Evolutionary conservation across 2,113 vertebrate species (phyloP).

Genomic region (Circaetus cinerascens): DNA sequence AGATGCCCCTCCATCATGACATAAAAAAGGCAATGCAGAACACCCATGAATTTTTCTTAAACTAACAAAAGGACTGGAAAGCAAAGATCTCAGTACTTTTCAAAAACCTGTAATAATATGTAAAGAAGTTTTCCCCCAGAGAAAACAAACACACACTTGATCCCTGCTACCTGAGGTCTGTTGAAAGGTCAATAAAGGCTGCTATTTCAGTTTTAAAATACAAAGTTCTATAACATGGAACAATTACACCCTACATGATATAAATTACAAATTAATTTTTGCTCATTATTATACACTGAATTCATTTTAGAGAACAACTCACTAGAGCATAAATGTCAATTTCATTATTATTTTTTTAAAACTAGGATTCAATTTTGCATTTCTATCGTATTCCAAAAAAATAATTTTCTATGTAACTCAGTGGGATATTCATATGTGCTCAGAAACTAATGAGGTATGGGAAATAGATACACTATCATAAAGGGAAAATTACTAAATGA

Average conservation of each 20-base stretch:
- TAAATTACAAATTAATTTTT: constrained; percentile 67
- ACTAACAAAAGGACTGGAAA: neutral
- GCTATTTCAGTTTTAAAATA: constrained; percentile 9
- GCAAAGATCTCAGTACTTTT: neutral
- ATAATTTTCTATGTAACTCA: constrained; percentile 74
- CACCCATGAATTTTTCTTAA: neutral
- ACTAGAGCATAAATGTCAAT: constrained; percentile 74
- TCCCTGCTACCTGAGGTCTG: neutral
- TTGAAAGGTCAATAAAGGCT: constrained; percentile 39
- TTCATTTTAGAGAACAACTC: constrained; percentile 62
- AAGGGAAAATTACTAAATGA: constrained; percentile 76
- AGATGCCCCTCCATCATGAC: neutral
- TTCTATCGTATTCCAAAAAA: constrained; percentile 73
- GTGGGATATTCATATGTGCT: constrained; percentile 74
- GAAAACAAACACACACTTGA: neutral
- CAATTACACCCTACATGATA: constrained; percentile 33
- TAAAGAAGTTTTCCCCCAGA: neutral
- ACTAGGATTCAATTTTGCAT: constrained; percentile 74
- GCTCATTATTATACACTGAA: neutral
- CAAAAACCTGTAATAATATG: neutral
- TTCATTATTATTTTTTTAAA: constrained; percentile 69
- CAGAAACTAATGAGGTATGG: constrained; percentile 79
- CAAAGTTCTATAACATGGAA: constrained; percentile 23
- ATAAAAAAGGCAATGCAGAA: neutral
- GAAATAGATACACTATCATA: constrained; percentile 75